Evolutionary conservation across 1,140 invertebrate species (phyloP).

Genomic region (Kradibia gibbosae): DNA sequence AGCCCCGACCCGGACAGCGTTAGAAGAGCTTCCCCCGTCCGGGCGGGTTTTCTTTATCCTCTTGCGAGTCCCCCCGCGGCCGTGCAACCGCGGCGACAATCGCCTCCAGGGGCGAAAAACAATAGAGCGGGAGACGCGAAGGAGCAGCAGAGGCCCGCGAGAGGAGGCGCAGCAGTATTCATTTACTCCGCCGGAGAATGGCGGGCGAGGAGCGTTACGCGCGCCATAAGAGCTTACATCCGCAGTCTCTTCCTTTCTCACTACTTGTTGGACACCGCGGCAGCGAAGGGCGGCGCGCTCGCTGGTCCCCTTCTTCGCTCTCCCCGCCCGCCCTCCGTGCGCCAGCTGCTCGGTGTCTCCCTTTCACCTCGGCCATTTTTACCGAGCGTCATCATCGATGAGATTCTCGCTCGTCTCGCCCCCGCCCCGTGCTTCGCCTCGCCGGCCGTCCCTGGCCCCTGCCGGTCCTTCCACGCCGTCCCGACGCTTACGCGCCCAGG

Average conservation of each 20-base stretch:
- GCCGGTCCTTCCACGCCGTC: too few relatives aligned
- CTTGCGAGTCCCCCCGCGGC: constrained; percentile 16
- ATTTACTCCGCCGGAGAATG: constrained; percentile 53
- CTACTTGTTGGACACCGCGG: constrained; percentile 47
- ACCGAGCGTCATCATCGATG: constrained; percentile 18
- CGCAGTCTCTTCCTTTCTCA: constrained; percentile 54
- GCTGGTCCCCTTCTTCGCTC: neutral
- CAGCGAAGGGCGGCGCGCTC: constrained; percentile 58
- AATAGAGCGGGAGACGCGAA: constrained; percentile 21
- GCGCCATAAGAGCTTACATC: constrained; percentile 54
- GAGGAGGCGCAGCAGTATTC: constrained; percentile 52
- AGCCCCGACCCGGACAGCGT: neutral
- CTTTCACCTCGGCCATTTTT: constrained; percentile 35
- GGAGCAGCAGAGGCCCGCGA: neutral
- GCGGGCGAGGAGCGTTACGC: constrained; percentile 52
- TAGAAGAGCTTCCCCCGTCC: neutral
- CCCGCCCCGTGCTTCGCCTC: neutral
- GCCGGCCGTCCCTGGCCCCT: neutral
- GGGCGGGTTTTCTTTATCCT: constrained; percentile 36
- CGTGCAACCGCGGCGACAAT: constrained; percentile 1
- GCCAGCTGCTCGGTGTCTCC: constrained; percentile 52
- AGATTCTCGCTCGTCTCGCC: neutral
- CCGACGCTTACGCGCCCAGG: neutral
- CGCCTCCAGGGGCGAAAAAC: neutral
- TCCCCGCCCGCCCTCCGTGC: constrained; percentile 46